Base-by-base conservation (phyloP, 2,113 vertebrate species). In the Pluvialis apricaria region DNA sequence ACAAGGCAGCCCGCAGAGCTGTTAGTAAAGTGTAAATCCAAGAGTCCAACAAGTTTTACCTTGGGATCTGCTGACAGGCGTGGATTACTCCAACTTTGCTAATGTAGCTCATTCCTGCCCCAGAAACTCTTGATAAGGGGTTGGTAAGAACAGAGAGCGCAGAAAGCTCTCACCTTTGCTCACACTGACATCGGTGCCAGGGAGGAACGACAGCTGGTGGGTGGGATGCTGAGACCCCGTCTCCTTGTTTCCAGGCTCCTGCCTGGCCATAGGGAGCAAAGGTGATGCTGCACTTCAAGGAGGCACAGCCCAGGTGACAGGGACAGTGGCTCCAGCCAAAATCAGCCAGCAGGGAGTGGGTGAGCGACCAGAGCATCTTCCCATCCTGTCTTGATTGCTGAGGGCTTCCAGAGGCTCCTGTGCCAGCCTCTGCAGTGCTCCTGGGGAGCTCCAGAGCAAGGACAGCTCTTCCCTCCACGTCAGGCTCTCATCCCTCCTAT, bases 1-100 rank as follows among this genome's bases (percentile, higher is more conserved):
- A 85, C 73, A 66, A 84, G 71, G 62, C 91, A 94, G 92, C 88
- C 81, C 3, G 7, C 54, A 36, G 94, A 86, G 89, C 86, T 62
- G 40, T 55, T 58, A 91, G 75, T 24, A 44, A 94, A 94, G 81
- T 52, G 82, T 58, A 92, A 95, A 97, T 89, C 81, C 58, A 73
- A 90, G 70, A 87, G 82, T 75, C 87, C 81, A 75, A 82, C 61
- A 90, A 91, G 81, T 81, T 81, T 81, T 86, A 60, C 55, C 71
- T 51, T 88, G 85, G 85, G 82, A 68, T 86, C 68, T 83, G 64
- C 82, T 60, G 79, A 86, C 55, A 84, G 44, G 64, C 34, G 70
- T 32, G 60, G 71, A 75, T 80, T 36, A 62, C 40, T 57, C 72
- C 5, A 3, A 26, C 69, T 64, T 90, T 83, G 69, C 64, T 90